Evolutionary conservation across 2,113 vertebrate species (phyloP).

Genomic region (Mormoops blainvillei): DNA sequence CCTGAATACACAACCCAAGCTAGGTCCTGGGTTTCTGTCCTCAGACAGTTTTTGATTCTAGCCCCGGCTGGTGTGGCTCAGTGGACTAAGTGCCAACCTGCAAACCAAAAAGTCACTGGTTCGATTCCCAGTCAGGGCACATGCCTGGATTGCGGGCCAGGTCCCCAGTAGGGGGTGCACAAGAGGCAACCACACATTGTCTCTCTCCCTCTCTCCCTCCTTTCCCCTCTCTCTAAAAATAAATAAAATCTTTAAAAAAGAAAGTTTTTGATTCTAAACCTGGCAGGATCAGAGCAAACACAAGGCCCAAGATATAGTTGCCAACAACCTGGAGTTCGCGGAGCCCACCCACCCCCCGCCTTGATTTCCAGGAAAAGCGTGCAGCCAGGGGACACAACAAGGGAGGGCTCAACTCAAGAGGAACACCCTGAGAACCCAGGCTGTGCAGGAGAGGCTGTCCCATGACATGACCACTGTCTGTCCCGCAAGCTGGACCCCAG

Average conservation of each 20-base stretch:
- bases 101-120: no score
- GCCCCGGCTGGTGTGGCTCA: no score
- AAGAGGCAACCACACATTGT: no score
- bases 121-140: no score
- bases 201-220: no score
- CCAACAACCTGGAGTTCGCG: neutral
- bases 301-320: neutral
- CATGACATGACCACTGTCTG: neutral
- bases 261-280: neutral
- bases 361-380: neutral
- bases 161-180: no score
- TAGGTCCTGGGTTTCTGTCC: neutral
- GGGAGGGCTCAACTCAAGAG: neutral
- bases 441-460: neutral
- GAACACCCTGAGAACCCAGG: neutral
- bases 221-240: no score
- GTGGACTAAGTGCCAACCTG: no score
- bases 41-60: neutral
- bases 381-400: neutral
- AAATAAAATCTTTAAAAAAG: no score
- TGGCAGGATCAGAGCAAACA: neutral
- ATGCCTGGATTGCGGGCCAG: no score
- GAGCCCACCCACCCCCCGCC: neutral
- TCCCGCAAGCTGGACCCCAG: neutral
- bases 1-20: neutral